Evolutionary conservation across 1,140 invertebrate species (phyloP).

Genomic region (Drosophila neocordata): DNA sequence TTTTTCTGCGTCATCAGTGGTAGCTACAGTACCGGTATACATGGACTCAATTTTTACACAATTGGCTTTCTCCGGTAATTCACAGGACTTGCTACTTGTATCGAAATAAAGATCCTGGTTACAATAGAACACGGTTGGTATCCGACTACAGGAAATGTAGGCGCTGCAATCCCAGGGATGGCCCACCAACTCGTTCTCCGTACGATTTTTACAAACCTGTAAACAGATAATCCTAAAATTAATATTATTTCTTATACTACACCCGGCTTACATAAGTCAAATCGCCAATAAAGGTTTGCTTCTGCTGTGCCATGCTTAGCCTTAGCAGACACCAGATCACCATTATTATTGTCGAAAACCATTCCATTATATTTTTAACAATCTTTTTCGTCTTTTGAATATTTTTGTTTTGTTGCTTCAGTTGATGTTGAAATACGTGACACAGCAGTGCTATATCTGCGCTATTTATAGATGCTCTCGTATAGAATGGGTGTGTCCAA

Average conservation of each 20-base stretch:
- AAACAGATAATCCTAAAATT: background rate
- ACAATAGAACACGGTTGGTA: slow-evolving; percentile 56
- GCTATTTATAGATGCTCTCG: background rate
- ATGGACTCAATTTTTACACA: slow-evolving; percentile 23
- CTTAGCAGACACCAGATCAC: slow-evolving; percentile 17
- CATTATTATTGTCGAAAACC: slow-evolving; percentile 52
- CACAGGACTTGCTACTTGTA: slow-evolving; percentile 33
- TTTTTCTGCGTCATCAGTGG: slow-evolving; percentile 5
- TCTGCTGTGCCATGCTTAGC: slow-evolving; percentile 15
- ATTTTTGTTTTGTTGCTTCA: slow-evolving; percentile 19
- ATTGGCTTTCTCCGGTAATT: slow-evolving; percentile 47
- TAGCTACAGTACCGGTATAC: too few species aligned
- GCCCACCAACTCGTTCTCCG: slow-evolving; percentile 43
- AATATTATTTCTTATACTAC: background rate
- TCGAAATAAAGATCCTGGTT: slow-evolving; percentile 57
- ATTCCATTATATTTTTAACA: slow-evolving; percentile 26
- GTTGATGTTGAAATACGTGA: background rate
- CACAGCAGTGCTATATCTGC: background rate
- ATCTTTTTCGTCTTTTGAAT: slow-evolving; percentile 8
- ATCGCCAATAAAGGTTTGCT: slow-evolving; percentile 39
- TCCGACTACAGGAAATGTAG: slow-evolving; percentile 52
- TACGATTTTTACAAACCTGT: slow-evolving; percentile 54
- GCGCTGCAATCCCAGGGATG: slow-evolving; percentile 64
- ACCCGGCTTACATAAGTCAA: slow-evolving; percentile 53
- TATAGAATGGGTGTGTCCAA: background rate